These are phyloP conservation scores for Protomyctophum bolini DNA, from an alignment of 2,113 vertebrate genomes.

Conservation along the genomic window DNA sequence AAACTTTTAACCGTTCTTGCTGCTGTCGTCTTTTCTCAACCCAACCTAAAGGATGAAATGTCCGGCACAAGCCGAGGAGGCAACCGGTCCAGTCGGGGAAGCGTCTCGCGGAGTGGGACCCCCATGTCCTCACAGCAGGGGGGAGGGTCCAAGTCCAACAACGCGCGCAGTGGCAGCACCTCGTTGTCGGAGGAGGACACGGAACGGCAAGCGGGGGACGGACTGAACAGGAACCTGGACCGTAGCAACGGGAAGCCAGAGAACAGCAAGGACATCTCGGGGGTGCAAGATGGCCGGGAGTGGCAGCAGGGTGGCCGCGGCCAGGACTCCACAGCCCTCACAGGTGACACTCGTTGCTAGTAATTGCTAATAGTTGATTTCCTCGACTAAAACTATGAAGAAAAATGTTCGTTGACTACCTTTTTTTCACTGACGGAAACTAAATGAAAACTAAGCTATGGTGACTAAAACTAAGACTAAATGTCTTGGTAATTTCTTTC, in stretches of 20 bases:
- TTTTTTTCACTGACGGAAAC: too few species aligned
- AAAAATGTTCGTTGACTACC: too few species aligned
- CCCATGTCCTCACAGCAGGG: conserved; percentile 64
- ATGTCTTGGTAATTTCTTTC: too few species aligned
- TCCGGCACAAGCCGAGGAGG: conserved; percentile 78
- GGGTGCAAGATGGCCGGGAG: conserved; percentile 81
- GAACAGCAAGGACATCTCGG: conserved; percentile 80
- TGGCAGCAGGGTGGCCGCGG: conserved; percentile 5
- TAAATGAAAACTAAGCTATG: too few species aligned
- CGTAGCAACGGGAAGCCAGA: conserved; percentile 74
- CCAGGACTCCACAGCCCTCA: not conserved
- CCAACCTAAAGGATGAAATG: conserved; percentile 88
- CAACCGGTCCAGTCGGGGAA: conserved; percentile 66
- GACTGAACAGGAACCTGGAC: conserved; percentile 78
- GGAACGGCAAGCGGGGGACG: conserved; percentile 72
- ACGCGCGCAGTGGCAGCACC: not conserved
- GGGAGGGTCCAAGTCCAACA: conserved; percentile 38
- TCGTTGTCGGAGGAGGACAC: conserved; percentile 69
- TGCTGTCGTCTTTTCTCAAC: not conserved
- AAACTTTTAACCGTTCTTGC: not conserved
- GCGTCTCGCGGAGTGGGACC: conserved; percentile 80
- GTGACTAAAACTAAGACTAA: too few species aligned
- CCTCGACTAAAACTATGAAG: too few species aligned
- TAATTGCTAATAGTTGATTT: too few species aligned
- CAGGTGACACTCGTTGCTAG: conserved; percentile 38